phyloP scores from a whole-genome alignment of 2,888 invertebrate genomes.

The Tipula helvola region DNA sequence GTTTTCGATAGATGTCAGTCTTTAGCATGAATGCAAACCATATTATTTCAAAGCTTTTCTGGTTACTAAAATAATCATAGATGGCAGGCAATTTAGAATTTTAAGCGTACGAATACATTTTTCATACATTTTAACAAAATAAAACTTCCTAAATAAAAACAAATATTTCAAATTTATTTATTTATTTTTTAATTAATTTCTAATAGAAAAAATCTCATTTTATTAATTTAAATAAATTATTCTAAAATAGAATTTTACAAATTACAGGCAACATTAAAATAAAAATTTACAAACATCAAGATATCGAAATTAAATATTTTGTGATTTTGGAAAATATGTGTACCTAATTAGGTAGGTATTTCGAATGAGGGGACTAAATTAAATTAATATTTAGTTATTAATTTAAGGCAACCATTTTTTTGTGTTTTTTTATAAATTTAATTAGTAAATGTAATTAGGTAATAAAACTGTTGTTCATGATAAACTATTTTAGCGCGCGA shows the following conservation, averaged over 20 bases:
- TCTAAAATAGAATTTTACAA: neutral
- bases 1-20: neutral
- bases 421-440: neutral
- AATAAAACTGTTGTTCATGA: neutral
- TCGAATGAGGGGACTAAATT: neutral
- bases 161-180: neutral
- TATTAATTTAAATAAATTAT: neutral
- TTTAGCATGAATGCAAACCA: neutral
- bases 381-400: neutral
- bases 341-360: neutral
- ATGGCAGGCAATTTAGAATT: too few relatives aligned
- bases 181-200: neutral
- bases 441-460: neutral
- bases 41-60: neutral
- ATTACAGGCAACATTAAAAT: neutral
- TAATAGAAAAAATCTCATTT: neutral
- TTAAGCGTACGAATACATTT: too few relatives aligned
- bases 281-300: neutral
- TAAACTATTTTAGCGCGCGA: neutral
- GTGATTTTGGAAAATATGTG: neutral
- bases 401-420: slow-evolving; percentile 4
- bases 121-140: too few relatives aligned
- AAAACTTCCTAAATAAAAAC: too few relatives aligned
- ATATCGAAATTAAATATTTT: neutral
- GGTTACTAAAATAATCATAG: too few relatives aligned